Base-by-base conservation (phyloP, 1,140 invertebrate genomes). In the Spodoptera litura region DNA sequence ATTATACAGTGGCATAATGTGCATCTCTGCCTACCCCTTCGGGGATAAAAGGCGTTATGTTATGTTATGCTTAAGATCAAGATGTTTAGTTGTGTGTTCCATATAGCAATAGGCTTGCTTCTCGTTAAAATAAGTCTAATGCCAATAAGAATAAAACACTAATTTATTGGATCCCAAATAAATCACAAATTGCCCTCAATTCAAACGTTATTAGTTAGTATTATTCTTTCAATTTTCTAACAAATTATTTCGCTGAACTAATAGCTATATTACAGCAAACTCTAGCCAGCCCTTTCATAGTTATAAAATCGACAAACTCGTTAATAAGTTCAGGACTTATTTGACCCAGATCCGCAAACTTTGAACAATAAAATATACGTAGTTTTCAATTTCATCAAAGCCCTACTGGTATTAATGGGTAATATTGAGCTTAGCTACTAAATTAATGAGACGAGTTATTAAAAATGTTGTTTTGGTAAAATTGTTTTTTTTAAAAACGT, bases 231-330 rank as follows among this genome's bases (percentile, higher is more conserved):
- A 44, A 6, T 44, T 44, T 44, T 44, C 38, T 44, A 44, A 6
- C 38, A 44, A 56, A 56, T 25, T 5, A 56, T 56, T 56, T 25
- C 6, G 6, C 38, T 44, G 38, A 9, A 6, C 38, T 44, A 44
- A 44, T 44, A 44, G 38, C 38, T 44, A 44, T 44, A 44, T 6
- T 44, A 68, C 27, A 8, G 52, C 9, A n/a, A 27, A n/a, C 20
- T 53, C 15, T 27, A 53, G 25, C 2, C 12, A 70, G 52, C 51
- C 49, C 20, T 20, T 70, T 53, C 20, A 70, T 20, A 49, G 49
- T 66, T 70, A 53, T 53, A 31, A 70, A 70, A 70, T 53, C 66
- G 66, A 53, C 44, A 70, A 70, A 70, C 66, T 70, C 66, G 25
- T 49, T 70, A 53, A 70, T 53, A 70, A 51, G 66, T 70, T 70